Evolutionary conservation across 2,113 vertebrate species (phyloP), one percentile per base, ranked within the genome.

Genomic region (Arvicanthis niloticus): DNA sequence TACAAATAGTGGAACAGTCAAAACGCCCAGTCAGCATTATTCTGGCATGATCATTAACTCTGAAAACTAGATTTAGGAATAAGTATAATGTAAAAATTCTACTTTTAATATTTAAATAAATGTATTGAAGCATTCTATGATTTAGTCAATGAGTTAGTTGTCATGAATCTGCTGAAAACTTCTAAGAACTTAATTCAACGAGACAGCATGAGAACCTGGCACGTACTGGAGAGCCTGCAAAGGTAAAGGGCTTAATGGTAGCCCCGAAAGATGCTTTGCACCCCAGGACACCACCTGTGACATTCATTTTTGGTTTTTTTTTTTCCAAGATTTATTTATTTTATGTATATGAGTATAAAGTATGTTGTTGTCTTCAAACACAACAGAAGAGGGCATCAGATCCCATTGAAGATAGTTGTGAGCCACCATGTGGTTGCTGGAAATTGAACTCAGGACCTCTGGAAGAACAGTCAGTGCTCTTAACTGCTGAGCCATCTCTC

Each of bases 181-280:
- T 97, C 87, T 95, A 97, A 96, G 95, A 92, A 95, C n/a, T 72
- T 90, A 75, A 86, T 81, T 88, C 91, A 95, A 90, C 53, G 94
- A 73, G 81, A 6, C 91, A 89, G 87, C 77, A 65, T 29, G 65
- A 92, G 81, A 97, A 95, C 29, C 37, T 11, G 77, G 65, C 80
- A 84, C 89, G 84, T 40, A 56, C 37, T 65, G 31, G n/a, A 84
- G 67, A 37, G 78, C 70, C 82, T 96, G 91, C 97, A 91, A 80
- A 95, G 87, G 73, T 87, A 51, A 80, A 80, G 76, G 42, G 22
- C 90, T 45, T 96, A 92, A 90, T 75, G 80, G n/a, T 22, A 87
- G 70, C 85, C 78, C 76, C 96, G 72, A 19, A 31, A 84, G 48
- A 60, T 13, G 51, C 15, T 58, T 9, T 29, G 21, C 31, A 91